phyloP scores from a whole-genome alignment of 2,888 invertebrate species.

The Drosophila cognata region DNA sequence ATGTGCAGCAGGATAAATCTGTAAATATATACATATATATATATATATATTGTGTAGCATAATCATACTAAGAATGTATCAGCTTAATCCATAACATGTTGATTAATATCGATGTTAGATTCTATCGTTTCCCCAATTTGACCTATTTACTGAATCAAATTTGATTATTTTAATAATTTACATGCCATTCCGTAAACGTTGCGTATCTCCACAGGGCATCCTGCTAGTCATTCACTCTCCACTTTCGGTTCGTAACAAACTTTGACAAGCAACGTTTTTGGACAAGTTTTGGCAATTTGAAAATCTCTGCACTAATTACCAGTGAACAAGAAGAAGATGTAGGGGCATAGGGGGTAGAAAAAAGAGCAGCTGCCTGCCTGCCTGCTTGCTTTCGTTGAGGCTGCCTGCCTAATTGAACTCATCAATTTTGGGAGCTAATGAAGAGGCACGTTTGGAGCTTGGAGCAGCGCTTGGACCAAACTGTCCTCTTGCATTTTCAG shows the following conservation, averaged over 20 bases:
- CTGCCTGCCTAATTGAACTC: conserved; percentile 83
- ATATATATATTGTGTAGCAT: background rate
- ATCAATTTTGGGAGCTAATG: conserved; percentile 82
- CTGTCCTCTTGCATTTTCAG: conserved; percentile 77
- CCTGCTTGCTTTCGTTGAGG: conserved; percentile 4
- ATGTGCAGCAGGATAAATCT: background rate
- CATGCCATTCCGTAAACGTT: background rate
- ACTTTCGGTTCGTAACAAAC: conserved; percentile 2
- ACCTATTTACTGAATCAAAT: background rate
- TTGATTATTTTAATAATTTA: too few species aligned
- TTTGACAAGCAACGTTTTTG: conserved; percentile 59
- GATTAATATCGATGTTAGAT: background rate
- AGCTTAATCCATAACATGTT: background rate
- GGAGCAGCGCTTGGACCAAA: conserved; percentile 39
- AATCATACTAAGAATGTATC: background rate
- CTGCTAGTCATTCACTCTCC: background rate
- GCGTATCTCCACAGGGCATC: background rate
- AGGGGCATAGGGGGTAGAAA: background rate
- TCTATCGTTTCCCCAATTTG: background rate
- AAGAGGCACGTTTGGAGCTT: conserved; percentile 56
- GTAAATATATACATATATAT: too few species aligned
- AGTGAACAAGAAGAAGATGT: conserved; percentile 1
- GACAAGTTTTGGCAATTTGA: conserved; percentile 82
- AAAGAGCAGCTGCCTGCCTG: conserved; percentile 40
- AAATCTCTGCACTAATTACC: conserved; percentile 82